These are phyloP conservation scores for Tetramorium alpestre DNA, from an alignment of 1,140 invertebrate species.

Conservation along the genomic window DNA sequence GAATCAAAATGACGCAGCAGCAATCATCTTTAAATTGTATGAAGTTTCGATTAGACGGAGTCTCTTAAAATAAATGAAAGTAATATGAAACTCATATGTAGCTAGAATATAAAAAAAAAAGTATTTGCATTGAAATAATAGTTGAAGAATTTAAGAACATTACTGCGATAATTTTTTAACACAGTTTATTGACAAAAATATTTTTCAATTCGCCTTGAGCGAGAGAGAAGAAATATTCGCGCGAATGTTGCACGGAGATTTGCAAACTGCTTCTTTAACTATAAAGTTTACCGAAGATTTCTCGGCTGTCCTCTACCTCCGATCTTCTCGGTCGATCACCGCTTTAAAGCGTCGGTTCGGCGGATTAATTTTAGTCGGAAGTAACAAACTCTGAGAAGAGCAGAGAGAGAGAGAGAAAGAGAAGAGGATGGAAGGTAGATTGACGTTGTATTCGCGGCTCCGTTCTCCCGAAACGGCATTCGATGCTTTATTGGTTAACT, in stretches of 20 bases:
- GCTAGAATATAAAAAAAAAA: neutral
- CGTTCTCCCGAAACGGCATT: conserved; percentile 52
- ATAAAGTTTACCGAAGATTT: conserved; percentile 38
- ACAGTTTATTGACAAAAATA: neutral
- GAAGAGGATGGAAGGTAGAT: neutral
- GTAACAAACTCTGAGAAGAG: conserved; percentile 64
- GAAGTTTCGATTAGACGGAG: neutral
- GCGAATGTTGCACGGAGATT: conserved; percentile 6
- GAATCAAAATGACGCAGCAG: conserved; percentile 11
- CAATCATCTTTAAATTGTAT: conserved; percentile 1
- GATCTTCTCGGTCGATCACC: conserved; percentile 42
- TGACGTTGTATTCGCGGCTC: neutral
- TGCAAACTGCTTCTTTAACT: conserved; percentile 3
- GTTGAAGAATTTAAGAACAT: neutral
- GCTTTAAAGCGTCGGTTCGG: conserved; percentile 54
- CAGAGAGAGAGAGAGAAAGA: conserved; percentile 20
- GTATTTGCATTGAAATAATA: neutral
- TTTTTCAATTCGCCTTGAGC: neutral
- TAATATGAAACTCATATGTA: neutral
- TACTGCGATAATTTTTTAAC: neutral
- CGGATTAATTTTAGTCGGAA: conserved; percentile 71
- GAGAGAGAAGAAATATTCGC: neutral
- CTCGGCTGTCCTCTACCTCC: conserved; percentile 56
- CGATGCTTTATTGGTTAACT: conserved; percentile 76
- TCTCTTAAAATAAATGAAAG: neutral